These are phyloP conservation scores for Eupithecia inturbata DNA, from an alignment of 2,888 invertebrate genomes.

Conservation along the genomic window DNA sequence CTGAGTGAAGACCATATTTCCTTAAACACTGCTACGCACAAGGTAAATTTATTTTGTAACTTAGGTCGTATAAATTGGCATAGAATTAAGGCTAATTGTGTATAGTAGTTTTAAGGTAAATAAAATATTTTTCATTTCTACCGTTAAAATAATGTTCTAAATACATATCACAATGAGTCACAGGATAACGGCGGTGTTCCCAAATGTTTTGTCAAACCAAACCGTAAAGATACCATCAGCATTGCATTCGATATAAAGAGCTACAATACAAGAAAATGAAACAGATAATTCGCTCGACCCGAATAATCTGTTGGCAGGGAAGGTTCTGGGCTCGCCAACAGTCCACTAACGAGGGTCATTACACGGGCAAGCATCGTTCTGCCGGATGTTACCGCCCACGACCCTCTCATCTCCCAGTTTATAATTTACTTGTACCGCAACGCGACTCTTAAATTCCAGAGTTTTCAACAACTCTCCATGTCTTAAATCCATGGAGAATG, in stretches of 20 bases:
- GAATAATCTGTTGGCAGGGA: conserved; percentile 27
- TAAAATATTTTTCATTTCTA: too few species aligned
- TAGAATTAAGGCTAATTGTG: too few species aligned
- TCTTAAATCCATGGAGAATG: neutral
- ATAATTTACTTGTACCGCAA: conserved; percentile 42
- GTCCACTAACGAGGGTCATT: conserved; percentile 67
- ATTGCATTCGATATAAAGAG: conserved; percentile 4
- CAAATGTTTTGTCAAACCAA: neutral
- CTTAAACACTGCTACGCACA: too few species aligned
- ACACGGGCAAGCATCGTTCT: conserved; percentile 60
- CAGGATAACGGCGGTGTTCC: neutral
- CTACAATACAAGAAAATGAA: conserved; percentile 23
- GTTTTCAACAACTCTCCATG: conserved; percentile 26
- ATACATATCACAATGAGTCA: neutral
- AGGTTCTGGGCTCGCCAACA: conserved; percentile 51
- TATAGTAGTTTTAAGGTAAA: too few species aligned
- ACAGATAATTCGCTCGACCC: conserved; percentile 18
- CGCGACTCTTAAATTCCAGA: conserved; percentile 30
- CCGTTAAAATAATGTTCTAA: neutral
- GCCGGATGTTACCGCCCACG: conserved; percentile 52
- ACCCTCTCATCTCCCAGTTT: conserved; percentile 47
- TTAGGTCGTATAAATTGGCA: too few species aligned
- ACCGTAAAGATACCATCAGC: neutral
- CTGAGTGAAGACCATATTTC: too few species aligned
- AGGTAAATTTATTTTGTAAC: too few species aligned